These are phyloP conservation scores for Lasioglossum figueresi DNA, from an alignment of 2,888 invertebrate species.

Conservation along the genomic window DNA sequence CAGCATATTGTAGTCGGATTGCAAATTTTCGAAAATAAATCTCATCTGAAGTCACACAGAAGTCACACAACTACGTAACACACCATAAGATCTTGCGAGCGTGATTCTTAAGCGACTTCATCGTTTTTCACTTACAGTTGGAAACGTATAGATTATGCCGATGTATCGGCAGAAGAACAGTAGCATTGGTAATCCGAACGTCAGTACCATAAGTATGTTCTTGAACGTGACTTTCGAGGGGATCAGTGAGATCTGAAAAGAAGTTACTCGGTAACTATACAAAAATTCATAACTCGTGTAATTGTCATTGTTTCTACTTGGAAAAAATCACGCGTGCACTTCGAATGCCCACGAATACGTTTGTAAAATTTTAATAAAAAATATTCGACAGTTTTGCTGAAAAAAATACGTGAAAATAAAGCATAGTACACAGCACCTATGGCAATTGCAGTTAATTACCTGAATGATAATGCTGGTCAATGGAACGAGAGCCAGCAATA, in stretches of 20 bases:
- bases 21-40: slow-evolving; percentile 6
- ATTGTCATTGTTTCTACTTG: too few relatives aligned
- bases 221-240: background rate
- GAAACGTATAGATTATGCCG: background rate
- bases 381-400: background rate
- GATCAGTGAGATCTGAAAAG: background rate
- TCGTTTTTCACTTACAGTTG: background rate
- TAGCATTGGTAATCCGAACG: background rate
- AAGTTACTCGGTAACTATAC: too few relatives aligned
- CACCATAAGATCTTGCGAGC: background rate
- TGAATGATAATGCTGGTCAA: background rate
- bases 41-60: background rate
- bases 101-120: background rate
- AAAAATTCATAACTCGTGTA: too few relatives aligned
- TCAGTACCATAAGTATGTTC: background rate
- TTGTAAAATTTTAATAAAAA: background rate
- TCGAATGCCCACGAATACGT: too few relatives aligned
- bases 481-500: background rate
- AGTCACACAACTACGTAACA: background rate
- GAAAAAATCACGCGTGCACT: too few relatives aligned
- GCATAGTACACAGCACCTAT: too few relatives aligned
- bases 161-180: background rate
- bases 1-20: background rate
- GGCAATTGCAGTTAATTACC: background rate
- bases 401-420: too few relatives aligned